Evolutionary conservation across 2,797 vertebrate species (phyloP).

Genomic region (Urophycis tenuis): DNA sequence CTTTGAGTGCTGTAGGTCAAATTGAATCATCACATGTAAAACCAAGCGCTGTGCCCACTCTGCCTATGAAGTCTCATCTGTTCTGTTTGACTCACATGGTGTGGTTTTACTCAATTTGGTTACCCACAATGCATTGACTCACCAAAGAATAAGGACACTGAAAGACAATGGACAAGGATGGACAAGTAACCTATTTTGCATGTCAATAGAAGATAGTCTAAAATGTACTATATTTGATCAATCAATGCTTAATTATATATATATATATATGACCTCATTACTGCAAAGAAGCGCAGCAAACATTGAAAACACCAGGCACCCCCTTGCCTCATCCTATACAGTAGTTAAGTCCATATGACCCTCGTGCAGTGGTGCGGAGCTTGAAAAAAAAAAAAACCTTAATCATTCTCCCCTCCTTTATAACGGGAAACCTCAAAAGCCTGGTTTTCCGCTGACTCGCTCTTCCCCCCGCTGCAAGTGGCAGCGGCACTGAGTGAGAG

Average conservation of each 20-base stretch:
- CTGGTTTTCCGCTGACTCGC: slow-evolving; percentile 65
- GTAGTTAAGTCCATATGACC: slow-evolving; percentile 29
- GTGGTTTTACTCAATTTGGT: slow-evolving; percentile 51
- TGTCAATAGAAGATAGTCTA: slow-evolving; percentile 27
- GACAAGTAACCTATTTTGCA: slow-evolving; percentile 6
- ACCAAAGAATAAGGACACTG: slow-evolving; percentile 41
- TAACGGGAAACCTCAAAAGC: slow-evolving; percentile 55
- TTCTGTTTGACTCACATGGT: slow-evolving; percentile 53
- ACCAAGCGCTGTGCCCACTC: slow-evolving; percentile 29
- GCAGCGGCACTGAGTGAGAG: slow-evolving; percentile 43
- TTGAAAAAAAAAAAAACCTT: slow-evolving; percentile 26
- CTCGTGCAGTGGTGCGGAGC: slow-evolving; percentile 40
- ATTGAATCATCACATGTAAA: slow-evolving; percentile 23
- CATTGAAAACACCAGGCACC: slow-evolving; percentile 31
- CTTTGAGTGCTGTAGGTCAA: slow-evolving; percentile 15
- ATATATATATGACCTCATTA: neutral
- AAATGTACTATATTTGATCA: too few relatives aligned
- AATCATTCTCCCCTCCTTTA: slow-evolving; percentile 59
- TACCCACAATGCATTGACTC: slow-evolving; percentile 46
- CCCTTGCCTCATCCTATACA: slow-evolving; percentile 42
- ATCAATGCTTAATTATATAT: too few relatives aligned
- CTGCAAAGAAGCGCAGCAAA: slow-evolving; percentile 17
- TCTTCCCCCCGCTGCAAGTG: slow-evolving; percentile 42
- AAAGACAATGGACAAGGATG: slow-evolving; percentile 18
- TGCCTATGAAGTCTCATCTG: slow-evolving; percentile 20